phyloP scores from a whole-genome alignment of 1,140 invertebrate species.

The Sinella curviseta region DNA sequence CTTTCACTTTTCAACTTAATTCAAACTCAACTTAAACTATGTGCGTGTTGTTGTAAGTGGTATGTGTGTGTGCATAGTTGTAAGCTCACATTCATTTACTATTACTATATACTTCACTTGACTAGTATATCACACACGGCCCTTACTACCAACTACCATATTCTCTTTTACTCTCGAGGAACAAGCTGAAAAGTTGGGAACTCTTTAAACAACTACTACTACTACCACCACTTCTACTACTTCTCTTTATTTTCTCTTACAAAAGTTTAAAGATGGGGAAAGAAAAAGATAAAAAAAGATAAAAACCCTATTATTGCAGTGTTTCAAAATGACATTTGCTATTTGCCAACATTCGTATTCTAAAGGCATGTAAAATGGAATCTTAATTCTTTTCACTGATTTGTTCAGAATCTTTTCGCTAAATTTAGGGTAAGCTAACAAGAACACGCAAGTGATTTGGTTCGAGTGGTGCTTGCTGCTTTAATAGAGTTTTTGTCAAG shows the following conservation, averaged over 20 bases:
- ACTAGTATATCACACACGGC: too few species aligned
- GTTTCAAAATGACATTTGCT: conserved; percentile 10
- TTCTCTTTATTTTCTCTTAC: too few species aligned
- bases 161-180: neutral
- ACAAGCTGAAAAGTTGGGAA: conserved; percentile 17
- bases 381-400: neutral
- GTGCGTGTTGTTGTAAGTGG: too few species aligned
- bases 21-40: neutral
- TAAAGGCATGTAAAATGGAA: neutral
- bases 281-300: neutral
- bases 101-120: neutral
- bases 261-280: neutral
- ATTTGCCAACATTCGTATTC: too few species aligned
- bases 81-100: neutral
- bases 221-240: neutral
- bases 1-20: neutral
- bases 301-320: neutral
- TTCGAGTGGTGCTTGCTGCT: too few species aligned
- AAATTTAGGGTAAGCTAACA: neutral
- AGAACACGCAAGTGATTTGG: too few species aligned
- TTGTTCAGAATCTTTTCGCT: neutral
- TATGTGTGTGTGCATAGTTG: too few species aligned
- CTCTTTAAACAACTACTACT: neutral
- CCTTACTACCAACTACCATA: too few species aligned
- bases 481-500: too few species aligned